phyloP scores from a whole-genome alignment of 2,113 vertebrate species.

The Ochotona princeps region DNA sequence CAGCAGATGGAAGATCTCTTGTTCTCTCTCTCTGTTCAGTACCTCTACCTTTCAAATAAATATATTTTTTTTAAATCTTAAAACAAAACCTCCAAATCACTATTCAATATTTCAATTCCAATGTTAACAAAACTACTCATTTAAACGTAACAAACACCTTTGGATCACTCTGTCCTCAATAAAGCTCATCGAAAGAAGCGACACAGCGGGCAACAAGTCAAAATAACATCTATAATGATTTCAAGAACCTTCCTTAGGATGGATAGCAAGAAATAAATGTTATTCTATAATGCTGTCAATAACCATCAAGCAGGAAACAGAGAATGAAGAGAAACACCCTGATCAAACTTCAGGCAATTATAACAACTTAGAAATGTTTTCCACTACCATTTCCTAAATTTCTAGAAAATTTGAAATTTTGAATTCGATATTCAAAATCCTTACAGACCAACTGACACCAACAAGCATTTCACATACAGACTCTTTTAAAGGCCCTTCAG shows the following conservation, averaged over 20 bases:
- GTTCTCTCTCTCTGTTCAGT: no score
- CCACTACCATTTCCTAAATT: conserved; percentile 18
- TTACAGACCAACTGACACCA: conserved; percentile 42
- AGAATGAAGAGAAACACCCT: conserved; percentile 37
- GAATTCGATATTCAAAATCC: conserved; percentile 26
- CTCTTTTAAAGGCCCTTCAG: conserved; percentile 40
- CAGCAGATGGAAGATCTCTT: no score
- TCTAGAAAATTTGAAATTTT: conserved; percentile 47
- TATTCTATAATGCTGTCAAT: conserved; percentile 44
- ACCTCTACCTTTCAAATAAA: not conserved
- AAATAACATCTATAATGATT: conserved; percentile 45
- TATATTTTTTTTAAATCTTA: no score
- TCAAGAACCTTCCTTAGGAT: conserved; percentile 43
- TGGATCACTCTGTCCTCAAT: not conserved
- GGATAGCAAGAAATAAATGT: conserved; percentile 40
- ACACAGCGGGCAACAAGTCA: conserved; percentile 44
- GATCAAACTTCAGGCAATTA: conserved; percentile 35
- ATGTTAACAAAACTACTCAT: conserved; percentile 48
- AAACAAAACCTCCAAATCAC: conserved; percentile 15
- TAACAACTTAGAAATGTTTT: conserved; percentile 18
- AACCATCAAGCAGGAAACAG: conserved; percentile 25
- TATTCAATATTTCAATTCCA: conserved; percentile 25
- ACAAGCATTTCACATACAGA: not conserved
- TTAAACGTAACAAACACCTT: not conserved
- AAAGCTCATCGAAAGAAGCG: conserved; percentile 46